Conservation (phyloP, 1,140 invertebrate species). For the Chironomus tepperi region DNA sequence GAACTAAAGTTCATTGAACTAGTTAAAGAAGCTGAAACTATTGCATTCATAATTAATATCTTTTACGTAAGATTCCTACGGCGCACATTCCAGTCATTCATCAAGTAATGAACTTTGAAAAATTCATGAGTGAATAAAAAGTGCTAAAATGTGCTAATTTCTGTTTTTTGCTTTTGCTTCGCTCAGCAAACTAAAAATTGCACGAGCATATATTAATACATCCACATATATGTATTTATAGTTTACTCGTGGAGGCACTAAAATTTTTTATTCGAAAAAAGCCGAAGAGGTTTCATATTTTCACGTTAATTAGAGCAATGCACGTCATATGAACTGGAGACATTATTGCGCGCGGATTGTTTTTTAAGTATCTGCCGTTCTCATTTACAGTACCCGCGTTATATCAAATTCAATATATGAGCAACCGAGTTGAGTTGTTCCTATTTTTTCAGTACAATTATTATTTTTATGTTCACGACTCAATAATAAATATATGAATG, state of each 20-base stretch:
- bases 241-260: no score
- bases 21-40: slow-evolving; percentile 6
- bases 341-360: background rate
- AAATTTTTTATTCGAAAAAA: background rate
- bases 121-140: no score
- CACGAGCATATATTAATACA: background rate
- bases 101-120: background rate
- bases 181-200: background rate
- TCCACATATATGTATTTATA: no score
- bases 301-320: slow-evolving; percentile 23
- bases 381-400: background rate
- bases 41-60: background rate
- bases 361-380: background rate
- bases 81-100: slow-evolving; percentile 1
- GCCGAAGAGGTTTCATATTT: slow-evolving; percentile 19
- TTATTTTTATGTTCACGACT: background rate
- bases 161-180: background rate
- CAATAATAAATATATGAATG: slow-evolving; percentile 6
- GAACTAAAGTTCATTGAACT: background rate
- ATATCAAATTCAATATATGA: no score
- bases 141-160: slow-evolving; percentile 2
- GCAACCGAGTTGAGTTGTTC: background rate
- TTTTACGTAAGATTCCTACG: slow-evolving; percentile 8
- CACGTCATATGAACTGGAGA: slow-evolving; percentile 15
- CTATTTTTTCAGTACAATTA: slow-evolving; percentile 8